phyloP scores from a whole-genome alignment of 2,888 invertebrate genomes.

The Petrolisthes manimaculis region DNA sequence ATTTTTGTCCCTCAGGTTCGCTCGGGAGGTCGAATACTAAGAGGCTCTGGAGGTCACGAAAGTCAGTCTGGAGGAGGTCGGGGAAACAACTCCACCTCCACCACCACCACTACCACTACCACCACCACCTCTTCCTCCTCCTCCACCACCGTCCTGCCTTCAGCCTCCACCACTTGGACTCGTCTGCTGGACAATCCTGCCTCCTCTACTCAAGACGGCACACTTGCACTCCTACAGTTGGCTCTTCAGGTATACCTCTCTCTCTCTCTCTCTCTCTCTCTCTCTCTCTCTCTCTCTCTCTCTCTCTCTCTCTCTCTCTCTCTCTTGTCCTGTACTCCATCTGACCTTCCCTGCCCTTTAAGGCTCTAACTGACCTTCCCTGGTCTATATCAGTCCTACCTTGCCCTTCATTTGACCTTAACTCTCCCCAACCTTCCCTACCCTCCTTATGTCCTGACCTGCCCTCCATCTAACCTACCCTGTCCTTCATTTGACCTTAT shows the following conservation, averaged over 20 bases:
- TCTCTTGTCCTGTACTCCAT: not conserved
- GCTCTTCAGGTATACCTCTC: conserved; percentile 35
- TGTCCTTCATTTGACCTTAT: not conserved
- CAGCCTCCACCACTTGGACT: conserved; percentile 44
- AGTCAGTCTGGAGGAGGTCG: not conserved
- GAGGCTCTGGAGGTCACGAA: conserved; percentile 8
- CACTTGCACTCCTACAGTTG: conserved; percentile 44
- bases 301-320: not conserved
- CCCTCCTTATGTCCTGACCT: not conserved
- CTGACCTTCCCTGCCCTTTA: not conserved
- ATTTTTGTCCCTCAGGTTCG: conserved; percentile 25
- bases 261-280: not conserved
- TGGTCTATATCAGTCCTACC: not conserved
- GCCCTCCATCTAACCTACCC: not conserved
- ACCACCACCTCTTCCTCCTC: conserved; percentile 1
- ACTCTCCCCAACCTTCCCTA: not conserved
- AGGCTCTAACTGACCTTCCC: not conserved
- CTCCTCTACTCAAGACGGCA: conserved; percentile 26
- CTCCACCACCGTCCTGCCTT: conserved; percentile 36
- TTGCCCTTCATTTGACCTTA: not conserved
- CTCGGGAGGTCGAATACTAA: conserved; percentile 22
- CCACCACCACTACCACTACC: conserved; percentile 12
- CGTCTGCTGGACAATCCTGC: conserved; percentile 37
- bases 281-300: not conserved
- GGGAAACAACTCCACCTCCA: not conserved